Evolutionary conservation across 2,797 vertebrate species (phyloP), one percentile per base, ranked within the genome.

Genomic region (Lophotriccus pileatus): DNA sequence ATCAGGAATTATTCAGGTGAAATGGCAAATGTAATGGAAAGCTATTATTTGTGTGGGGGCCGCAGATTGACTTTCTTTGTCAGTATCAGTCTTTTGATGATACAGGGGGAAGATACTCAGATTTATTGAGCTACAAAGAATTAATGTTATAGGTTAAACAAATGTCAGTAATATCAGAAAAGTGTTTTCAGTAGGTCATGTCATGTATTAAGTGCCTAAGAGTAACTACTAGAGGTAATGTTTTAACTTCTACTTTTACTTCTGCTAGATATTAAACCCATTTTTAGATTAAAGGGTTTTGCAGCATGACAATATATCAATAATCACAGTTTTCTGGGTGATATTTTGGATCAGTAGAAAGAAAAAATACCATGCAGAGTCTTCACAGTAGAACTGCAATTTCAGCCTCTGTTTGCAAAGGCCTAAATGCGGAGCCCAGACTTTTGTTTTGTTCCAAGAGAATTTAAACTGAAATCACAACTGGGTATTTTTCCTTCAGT

Each of bases 1-100:
- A 98, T 97, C 96, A 97, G 92, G 95, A 97, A 98, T 98, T 98
- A 98, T 98, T 98, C 97, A 98, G 97, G 97, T 97, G 97, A 98
- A 98, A 98, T 98, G 86, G 95, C 94, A 97, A 98, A 97, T 91
- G 82, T 98, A 97, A 98, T 98, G 95, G 97, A 97, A 98, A 98
- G 97, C 97, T 97, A 97, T 98, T 98, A 97, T 97, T 97, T 98
- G 97, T 95, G 85, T 95, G 95, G 88, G 89, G 94, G 97, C 84
- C 12, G 12, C 88, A 94, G 96, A 97, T 97, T 97, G 96, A 96
- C 96, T 97, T 97, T 97, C 97, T 96, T 97, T 97, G 96, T 96
- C 95, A 94, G 93, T 97, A 79, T 89, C 88, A 93, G 81, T 72
- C 79, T 93, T 73, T 87, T 63, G 89, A 81, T 95, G 96, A 96